Evolutionary conservation across 2,113 vertebrate species (phyloP).

Genomic region (Mirounga angustirostris): DNA sequence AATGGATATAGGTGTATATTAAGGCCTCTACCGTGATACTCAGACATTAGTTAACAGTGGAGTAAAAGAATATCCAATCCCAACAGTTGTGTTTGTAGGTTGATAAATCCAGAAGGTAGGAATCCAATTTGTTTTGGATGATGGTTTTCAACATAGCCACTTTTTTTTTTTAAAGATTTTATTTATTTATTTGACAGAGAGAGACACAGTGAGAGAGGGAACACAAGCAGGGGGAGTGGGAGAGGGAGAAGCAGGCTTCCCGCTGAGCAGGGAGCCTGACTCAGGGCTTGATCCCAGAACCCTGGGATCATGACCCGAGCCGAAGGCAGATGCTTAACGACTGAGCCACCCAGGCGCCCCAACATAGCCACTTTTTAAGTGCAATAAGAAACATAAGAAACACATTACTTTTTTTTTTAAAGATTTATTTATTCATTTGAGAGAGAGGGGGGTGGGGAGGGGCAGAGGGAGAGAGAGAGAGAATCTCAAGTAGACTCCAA

Average conservation of each 20-base stretch:
- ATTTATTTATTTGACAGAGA: too few species aligned
- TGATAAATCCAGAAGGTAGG: background rate
- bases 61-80: background rate
- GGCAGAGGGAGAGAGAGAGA: background rate
- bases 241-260: too few species aligned
- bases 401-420: background rate
- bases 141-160: background rate
- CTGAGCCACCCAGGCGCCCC: too few species aligned
- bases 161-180: background rate
- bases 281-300: too few species aligned
- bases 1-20: background rate
- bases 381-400: background rate
- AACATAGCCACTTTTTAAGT: conserved; percentile 4
- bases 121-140: background rate
- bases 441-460: background rate
- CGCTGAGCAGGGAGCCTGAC: too few species aligned
- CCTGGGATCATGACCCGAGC: too few species aligned
- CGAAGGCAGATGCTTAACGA: too few species aligned
- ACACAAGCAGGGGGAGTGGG: too few species aligned
- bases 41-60: background rate
- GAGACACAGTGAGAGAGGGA: too few species aligned
- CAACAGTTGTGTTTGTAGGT: background rate
- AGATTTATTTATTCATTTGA: background rate
- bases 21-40: background rate
- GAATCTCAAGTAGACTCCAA: background rate